A percentile compares a stretch with the other conserved stretches of the same genome.
phyloP scores from a whole-genome alignment of 2,113 vertebrate genomes.

The Egretta garzetta region DNA sequence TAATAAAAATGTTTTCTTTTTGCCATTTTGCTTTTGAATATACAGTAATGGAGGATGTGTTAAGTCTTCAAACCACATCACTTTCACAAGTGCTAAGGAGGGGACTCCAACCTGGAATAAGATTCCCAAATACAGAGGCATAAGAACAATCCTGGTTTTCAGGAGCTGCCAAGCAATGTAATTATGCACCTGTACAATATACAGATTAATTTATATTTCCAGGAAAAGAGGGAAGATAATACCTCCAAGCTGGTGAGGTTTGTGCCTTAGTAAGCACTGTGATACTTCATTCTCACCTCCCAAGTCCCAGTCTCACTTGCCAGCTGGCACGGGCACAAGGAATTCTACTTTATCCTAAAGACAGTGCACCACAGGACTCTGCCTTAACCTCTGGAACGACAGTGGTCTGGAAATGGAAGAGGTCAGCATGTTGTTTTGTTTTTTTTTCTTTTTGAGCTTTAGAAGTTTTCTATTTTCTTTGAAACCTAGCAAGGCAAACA shows the following conservation, averaged over 20 bases:
- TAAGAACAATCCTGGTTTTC: not conserved
- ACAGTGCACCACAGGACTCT: not conserved
- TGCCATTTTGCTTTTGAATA: not conserved
- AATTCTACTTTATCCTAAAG: conserved; percentile 27
- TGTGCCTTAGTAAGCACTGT: not conserved
- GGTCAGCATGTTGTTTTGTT: not conserved
- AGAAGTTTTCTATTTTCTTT: not conserved
- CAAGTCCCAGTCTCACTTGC: not conserved
- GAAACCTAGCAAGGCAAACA: not conserved
- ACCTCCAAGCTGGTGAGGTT: not conserved
- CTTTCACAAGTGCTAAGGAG: not conserved
- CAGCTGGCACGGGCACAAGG: not conserved
- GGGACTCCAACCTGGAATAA: not conserved
- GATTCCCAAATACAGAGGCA: not conserved
- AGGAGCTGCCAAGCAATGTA: not conserved
- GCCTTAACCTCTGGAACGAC: not conserved
- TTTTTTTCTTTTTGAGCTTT: not conserved
- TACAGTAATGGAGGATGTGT: not conserved
- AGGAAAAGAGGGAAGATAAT: not conserved
- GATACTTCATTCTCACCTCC: not conserved
- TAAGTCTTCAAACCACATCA: not conserved
- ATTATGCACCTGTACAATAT: not conserved
- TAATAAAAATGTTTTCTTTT: not conserved
- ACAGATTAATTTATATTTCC: not conserved
- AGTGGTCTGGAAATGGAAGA: not conserved